Evolutionary conservation across 2,797 vertebrate species (phyloP), one percentile per base, ranked within the genome.

Genomic region (Aplochiton taeniatus): DNA sequence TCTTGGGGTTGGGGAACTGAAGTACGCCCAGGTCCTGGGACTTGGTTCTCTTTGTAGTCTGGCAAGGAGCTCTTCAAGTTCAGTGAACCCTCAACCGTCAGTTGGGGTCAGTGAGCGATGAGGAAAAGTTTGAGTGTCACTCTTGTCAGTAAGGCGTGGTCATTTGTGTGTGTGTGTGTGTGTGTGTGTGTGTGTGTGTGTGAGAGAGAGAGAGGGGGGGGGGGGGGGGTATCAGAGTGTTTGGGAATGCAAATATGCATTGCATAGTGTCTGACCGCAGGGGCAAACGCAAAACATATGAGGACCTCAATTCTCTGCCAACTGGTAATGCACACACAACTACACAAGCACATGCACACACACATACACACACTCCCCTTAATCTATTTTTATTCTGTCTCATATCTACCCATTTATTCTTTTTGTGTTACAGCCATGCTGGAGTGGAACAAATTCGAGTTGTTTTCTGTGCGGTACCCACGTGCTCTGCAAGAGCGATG

Each of bases 271-370:
- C 86, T 87, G 89, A 86, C 84, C 86, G 80, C 83, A 82, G 83
- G 84, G 83, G 79, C 90, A 67, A 91, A 91, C 83, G 43, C 82
- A 90, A 88, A 89, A 87, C 89, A 91, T 83, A 91, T 90, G 89
- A 88, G 70, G 72, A 72, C 69, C 77, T 70, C 72, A 74, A 80
- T 81, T 77, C 79, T 79, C 72, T 86, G 88, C 88, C 87, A 90
- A 89, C 83, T 87, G 81, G 79, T 87, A 46, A 19, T 47, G 48
- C 60, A 47, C 47, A 62, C 60, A 62, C 60, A 62, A 51, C 61
- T 14, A 52, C 50, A 20, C 50, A 52, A 9, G 2, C 14, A 11
- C 57, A 31, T 19, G 13, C 16, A 31, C 17, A 11, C 17, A 13
- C 44, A 64, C 41, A 58, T 20, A 44, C 42, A 58, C 57, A 63